Conservation (phyloP, 2,113 vertebrate genomes). For the Columbina picui region DNA sequence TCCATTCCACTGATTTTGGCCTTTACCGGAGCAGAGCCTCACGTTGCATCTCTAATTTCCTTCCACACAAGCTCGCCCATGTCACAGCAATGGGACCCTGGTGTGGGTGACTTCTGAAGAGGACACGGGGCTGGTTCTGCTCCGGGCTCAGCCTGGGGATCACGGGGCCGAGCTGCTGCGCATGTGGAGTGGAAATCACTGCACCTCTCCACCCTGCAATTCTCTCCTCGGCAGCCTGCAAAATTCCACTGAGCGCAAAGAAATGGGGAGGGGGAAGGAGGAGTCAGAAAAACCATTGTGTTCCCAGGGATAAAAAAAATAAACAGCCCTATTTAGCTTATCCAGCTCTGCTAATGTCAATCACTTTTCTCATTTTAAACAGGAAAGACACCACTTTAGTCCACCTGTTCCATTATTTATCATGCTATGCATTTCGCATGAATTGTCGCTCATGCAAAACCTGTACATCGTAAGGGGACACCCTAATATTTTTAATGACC, state of each 20-base stretch:
- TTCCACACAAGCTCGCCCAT: not conserved
- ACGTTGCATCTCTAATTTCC: not conserved
- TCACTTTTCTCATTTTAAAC: conserved; percentile 64
- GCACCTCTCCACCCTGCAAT: not conserved
- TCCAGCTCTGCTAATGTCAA: conserved; percentile 44
- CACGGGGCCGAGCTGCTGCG: not conserved
- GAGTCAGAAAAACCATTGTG: conserved; percentile 12
- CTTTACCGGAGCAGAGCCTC: not conserved
- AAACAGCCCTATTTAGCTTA: not conserved
- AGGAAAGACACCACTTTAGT: conserved; percentile 73
- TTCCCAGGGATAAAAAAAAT: not conserved
- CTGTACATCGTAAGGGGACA: conserved; percentile 82
- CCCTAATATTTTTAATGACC: conserved; percentile 84
- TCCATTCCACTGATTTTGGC: not conserved
- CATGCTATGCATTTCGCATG: conserved; percentile 76
- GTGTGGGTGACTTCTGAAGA: not conserved
- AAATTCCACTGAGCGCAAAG: not conserved
- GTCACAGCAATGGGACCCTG: not conserved
- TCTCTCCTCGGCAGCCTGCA: not conserved
- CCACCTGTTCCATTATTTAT: conserved; percentile 88
- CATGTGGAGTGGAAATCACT: not conserved
- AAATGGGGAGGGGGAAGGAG: not conserved
- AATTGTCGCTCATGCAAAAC: conserved; percentile 76
- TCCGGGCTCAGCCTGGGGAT: not conserved
- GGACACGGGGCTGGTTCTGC: not conserved